Evolutionary conservation across 2,113 vertebrate genomes (phyloP).

Genomic region (Chroicocephalus ridibundus): DNA sequence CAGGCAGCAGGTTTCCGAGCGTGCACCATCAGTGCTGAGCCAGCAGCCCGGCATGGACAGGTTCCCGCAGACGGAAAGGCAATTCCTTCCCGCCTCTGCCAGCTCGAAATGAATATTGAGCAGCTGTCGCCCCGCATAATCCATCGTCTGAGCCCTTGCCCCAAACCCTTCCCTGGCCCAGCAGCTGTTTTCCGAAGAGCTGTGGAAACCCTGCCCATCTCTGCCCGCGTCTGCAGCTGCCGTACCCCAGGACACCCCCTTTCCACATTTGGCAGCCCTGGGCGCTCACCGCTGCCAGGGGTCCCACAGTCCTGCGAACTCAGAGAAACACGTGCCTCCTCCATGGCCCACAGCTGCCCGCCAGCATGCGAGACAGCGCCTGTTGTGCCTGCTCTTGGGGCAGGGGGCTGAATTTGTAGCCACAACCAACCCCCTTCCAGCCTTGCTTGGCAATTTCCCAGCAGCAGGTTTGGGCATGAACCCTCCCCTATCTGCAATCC

Average conservation of each 20-base stretch:
- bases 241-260: background rate
- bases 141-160: background rate
- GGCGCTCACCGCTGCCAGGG: background rate
- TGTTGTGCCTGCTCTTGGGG: accelerated
- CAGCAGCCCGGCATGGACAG: background rate
- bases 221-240: background rate
- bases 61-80: background rate
- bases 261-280: background rate
- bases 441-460: background rate
- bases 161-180: background rate
- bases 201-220: background rate
- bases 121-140: accelerated
- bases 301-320: background rate
- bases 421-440: background rate
- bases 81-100: background rate
- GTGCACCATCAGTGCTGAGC: background rate
- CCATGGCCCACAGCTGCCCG: background rate
- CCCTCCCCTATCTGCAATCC: background rate
- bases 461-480: background rate
- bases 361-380: background rate
- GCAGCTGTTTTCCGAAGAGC: background rate
- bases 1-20: background rate
- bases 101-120: background rate
- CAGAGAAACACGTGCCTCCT: background rate
- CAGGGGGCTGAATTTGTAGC: background rate